Evolutionary conservation across 1,140 invertebrate genomes (phyloP).

Genomic region (Formica selysi): DNA sequence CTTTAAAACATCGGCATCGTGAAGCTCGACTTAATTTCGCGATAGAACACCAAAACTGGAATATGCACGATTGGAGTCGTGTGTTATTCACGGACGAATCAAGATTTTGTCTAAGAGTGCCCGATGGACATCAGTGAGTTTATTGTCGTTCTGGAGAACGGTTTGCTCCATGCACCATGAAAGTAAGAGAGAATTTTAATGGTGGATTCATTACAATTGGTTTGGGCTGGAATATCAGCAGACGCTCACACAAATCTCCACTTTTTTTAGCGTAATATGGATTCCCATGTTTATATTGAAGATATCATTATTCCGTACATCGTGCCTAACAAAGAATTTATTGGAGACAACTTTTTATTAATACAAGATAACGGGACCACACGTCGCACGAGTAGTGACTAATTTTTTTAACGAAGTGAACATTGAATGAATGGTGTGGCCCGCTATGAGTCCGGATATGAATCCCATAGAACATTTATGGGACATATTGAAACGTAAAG

Average conservation of each 20-base stretch:
- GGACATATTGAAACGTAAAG: no score
- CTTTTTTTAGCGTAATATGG: slow-evolving; percentile 4
- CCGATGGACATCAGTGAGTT: background rate
- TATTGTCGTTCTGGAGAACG: background rate
- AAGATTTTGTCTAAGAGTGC: background rate
- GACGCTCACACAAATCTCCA: background rate
- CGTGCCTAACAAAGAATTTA: background rate
- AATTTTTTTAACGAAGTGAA: background rate
- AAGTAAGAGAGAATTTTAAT: background rate
- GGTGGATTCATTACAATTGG: background rate
- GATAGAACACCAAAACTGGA: background rate
- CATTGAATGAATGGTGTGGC: no score
- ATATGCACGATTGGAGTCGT: background rate
- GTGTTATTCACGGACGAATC: background rate
- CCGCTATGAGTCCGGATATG: no score
- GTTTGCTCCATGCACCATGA: background rate
- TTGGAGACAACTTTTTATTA: slow-evolving; percentile 7
- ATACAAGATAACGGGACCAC: background rate
- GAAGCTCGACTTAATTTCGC: background rate
- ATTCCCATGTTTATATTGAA: slow-evolving; percentile 1
- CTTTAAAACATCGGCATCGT: background rate
- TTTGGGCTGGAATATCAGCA: background rate
- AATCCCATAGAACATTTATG: no score
- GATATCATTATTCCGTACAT: slow-evolving; percentile 2
- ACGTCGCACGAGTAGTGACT: background rate